Evolutionary conservation across 2,888 invertebrate species (phyloP), one percentile per base, ranked within the genome.

Genomic region (Latheticus oryzae): DNA sequence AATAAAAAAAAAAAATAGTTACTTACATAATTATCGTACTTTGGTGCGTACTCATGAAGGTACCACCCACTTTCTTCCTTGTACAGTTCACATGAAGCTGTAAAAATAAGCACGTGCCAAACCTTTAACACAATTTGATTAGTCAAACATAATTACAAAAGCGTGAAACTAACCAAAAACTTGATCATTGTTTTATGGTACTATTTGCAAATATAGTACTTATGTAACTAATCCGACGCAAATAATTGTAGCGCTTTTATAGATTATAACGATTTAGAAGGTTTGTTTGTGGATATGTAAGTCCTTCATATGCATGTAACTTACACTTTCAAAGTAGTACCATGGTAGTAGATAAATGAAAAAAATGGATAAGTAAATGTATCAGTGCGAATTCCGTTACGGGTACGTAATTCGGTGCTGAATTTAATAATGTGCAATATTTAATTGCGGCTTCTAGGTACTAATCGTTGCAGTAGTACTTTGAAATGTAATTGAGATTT

Each of bases 11-110:
- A n/a, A n/a, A n/a, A n/a, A n/a, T 13, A 4, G 26, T 9, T 58
- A 38, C 47, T 42, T 69, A 76, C 77, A 61, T 77, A 76, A 61
- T 76, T 72, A 37, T 73, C 63, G 60, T 77, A 76, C 19, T 64
- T 60, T 2, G 65, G 60, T 13, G 76, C 76, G 50, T 76, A 76
- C 53, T 66, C 73, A 56, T 30, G 51, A 58, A 33, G 67, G 68
- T 8, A 71, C n/a, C n/a, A n/a, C 26, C 24, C 61, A 56, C 4
- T 37, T 28, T 19, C 28, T 23, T 32, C 21, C 4, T 47, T 54
- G 24, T 57, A 55, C 26, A 33, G 28, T 47, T 59, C 55, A 26
- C 38, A 35, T 30, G 61, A 58, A 47, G 24, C 48, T 8, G 48
- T 42, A 16, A 58, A 43, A 30, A 53, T 9, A 5, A 66, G 32